A percentile compares a stretch with the other conserved stretches of the same genome.
Evolutionary conservation across 2,113 vertebrate species (phyloP).

Genomic region (Echinops telfairi): DNA sequence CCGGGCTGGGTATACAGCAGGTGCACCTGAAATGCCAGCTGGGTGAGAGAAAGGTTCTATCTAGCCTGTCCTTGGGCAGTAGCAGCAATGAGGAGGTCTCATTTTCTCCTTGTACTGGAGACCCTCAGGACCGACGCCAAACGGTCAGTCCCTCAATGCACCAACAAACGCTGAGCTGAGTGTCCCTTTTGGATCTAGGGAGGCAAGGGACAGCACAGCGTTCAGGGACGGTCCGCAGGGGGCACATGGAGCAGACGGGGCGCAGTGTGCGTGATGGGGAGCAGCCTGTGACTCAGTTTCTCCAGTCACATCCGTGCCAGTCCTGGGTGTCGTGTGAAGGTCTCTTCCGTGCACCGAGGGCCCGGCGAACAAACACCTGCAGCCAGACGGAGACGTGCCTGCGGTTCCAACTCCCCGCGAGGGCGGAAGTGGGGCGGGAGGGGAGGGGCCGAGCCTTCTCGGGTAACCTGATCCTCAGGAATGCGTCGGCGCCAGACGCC

Average conservation of each 20-base stretch:
- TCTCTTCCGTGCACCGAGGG: not conserved
- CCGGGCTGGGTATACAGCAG: not conserved
- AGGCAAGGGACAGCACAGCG: not conserved
- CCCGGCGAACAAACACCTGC: slow-evolving; percentile 53
- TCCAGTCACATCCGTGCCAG: not conserved
- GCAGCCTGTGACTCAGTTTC: not conserved
- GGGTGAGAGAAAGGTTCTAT: not conserved
- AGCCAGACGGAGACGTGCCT: not conserved
- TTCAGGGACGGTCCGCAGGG: not conserved
- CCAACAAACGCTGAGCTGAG: not conserved
- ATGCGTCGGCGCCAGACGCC: slow-evolving; percentile 58
- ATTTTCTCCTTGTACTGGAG: not conserved
- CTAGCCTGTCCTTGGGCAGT: not conserved
- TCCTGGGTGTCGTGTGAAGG: not conserved
- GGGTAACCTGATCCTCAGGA: slow-evolving; percentile 69
- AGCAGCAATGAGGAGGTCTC: not conserved
- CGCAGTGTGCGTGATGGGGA: not conserved
- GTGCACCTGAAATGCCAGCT: not conserved
- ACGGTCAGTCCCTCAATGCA: not conserved
- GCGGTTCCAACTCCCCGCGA: not conserved
- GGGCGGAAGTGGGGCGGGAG: slow-evolving; percentile 1
- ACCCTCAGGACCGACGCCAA: not conserved
- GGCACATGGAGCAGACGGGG: not conserved
- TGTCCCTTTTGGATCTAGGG: not conserved
- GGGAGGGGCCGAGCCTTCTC: not conserved